Evolutionary conservation across 2,888 invertebrate genomes (phyloP), one percentile per base, ranked within the genome.

Genomic region (Tetranychus piercei): DNA sequence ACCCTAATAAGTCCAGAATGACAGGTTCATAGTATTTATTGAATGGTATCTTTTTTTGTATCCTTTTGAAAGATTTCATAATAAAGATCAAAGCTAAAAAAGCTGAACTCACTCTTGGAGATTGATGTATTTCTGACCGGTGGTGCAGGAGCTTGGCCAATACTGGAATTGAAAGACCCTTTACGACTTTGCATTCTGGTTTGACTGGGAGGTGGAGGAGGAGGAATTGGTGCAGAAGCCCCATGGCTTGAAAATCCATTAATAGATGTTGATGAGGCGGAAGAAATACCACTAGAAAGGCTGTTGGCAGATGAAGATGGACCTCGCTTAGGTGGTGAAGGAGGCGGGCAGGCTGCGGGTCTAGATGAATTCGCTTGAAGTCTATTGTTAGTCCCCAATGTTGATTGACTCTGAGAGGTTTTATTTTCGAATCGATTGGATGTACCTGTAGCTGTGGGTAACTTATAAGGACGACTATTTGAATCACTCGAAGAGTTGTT

Each of bases 51-150:
- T 34, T 34, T 34, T 34, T 34, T 34, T 34, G 34, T 34, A 34
- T 34, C 34, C 34, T 34, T 34, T 34, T 34, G 34, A 34, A 3
- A 34, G 34, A 34, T 34, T 34, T 34, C 34, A 34, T 34, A 34
- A 34, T 34, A 34, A 34, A 34, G 34, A 34, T 34, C 34, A 34
- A 34, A 34, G 34, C 34, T 34, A 34, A 34, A 34, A 34, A 34
- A 34, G 34, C 34, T 34, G 34, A 34, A 34, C 34, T 34, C 34
- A 34, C 34, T 34, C 34, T 34, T 34, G 34, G 34, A 34, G 34
- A 34, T 34, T 34, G 34, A 34, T 34, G 88, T 87, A 79, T 86
- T 85, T 76, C 88, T 84, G 7, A 86, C 85, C 0, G 88, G 88
- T 7, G 88, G 88, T 76, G 83, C 81, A 0, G 86, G 86, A 20